These are phyloP conservation scores for Stictonetta naevosa DNA, from an alignment of 2,113 vertebrate species.

Conservation along the genomic window DNA sequence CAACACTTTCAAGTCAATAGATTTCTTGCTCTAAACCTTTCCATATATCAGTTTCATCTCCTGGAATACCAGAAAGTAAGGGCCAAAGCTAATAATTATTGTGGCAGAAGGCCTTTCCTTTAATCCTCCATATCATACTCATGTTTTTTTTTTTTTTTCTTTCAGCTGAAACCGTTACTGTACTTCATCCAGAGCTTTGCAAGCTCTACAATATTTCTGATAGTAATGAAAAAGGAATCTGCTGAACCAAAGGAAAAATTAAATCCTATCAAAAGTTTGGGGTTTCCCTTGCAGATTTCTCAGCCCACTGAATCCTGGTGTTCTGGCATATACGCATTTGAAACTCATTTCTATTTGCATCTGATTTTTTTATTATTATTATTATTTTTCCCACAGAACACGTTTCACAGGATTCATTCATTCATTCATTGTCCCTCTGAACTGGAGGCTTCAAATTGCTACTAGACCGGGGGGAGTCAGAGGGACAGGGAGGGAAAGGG, in stretches of 20 bases:
- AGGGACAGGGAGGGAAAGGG: not conserved
- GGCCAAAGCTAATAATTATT: not conserved
- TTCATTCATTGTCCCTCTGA: not conserved
- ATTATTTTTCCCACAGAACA: not conserved
- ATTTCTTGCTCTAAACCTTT: not conserved
- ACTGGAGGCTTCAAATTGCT: not conserved
- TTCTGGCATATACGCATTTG: not conserved
- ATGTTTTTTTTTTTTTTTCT: not conserved
- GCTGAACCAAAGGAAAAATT: conserved; percentile 21
- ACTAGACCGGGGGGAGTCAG: rapidly evolving
- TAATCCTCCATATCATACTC: not conserved
- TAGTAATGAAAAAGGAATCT: conserved; percentile 29
- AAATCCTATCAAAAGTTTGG: not conserved
- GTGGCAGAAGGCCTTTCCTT: not conserved
- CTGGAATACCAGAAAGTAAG: not conserved
- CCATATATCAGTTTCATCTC: not conserved
- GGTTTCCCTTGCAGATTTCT: conserved; percentile 4
- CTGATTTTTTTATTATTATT: not conserved
- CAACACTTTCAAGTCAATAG: not conserved
- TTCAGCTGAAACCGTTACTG: not conserved
- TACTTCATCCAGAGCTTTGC: conserved; percentile 5
- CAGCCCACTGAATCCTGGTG: not conserved
- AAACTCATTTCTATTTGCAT: not conserved
- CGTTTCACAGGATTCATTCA: not conserved
- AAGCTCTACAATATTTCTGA: not conserved